Evolutionary conservation across 1,140 invertebrate species (phyloP), one percentile per base, ranked within the genome.

Genomic region (Ganaspis sp.): DNA sequence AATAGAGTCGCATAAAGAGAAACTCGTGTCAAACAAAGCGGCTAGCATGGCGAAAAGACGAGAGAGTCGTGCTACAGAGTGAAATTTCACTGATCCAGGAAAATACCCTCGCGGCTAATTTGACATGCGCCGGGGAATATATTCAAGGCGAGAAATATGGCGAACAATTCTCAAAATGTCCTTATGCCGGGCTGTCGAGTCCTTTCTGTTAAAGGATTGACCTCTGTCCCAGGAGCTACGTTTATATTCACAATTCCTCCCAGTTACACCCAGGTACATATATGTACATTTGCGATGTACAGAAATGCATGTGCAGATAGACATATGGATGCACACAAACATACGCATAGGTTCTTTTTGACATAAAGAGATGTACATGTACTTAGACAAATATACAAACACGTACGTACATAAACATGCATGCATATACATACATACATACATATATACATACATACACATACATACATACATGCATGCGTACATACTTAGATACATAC

Each of bases 1-100:
- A 64, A 26, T 64, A 34, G 21, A 64, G 21, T 34, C 23, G 15
- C 23, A 64, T 64, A 64, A 64, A 64, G 58, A 11, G 9, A 26
- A 64, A 64, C 9, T 64, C 23, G 26, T 64, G 58, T 64, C 23
- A 64, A 64, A 64, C 23, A 64, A 64, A 64, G 58, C 23, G 54
- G 54, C 54, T 15, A 58, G 3, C 54, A 64, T 26, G 21, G 54
- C 54, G 54, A 64, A 29, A 29, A 64, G 26, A 26, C 58, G 29
- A 34, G 58, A 64, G 58, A 29, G 15, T 64, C 1, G 15, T 29
- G 58, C 29, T 12, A 26, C n/a, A 29, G 23, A 64, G 6, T 12
- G 21, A 64, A 64, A 64, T 64, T 64, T 64, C 26, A 64, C 58
- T 64, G 58, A 64, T 34, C 58, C 58, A 4, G 1, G 11, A 12